Evolutionary conservation across 2,888 invertebrate genomes (phyloP).

Genomic region (Shargacucullia verbasci): DNA sequence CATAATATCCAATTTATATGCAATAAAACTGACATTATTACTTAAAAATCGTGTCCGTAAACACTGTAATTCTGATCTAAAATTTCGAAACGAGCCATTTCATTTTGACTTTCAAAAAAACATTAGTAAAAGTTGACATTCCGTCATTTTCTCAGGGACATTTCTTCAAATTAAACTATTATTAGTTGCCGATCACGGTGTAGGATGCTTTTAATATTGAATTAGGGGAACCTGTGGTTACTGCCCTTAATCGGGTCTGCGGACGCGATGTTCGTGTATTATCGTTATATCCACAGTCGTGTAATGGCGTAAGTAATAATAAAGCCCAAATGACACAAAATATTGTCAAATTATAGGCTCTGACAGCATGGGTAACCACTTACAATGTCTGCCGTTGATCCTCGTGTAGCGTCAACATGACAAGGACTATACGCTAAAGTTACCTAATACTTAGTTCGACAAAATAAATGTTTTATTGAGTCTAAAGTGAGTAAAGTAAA

Average conservation of each 20-base stretch:
- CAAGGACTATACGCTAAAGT: neutral
- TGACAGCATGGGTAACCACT: constrained; percentile 88
- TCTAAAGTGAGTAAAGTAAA: too few relatives aligned
- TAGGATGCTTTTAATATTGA: constrained; percentile 89
- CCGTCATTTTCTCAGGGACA: constrained; percentile 88
- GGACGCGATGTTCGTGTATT: constrained; percentile 81
- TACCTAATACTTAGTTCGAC: neutral
- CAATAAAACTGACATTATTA: constrained; percentile 66
- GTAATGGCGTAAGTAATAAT: constrained; percentile 88
- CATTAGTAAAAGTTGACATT: constrained; percentile 83
- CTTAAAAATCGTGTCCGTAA: constrained; percentile 67
- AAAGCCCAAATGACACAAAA: constrained; percentile 89
- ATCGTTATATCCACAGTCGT: constrained; percentile 85
- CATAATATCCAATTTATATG: constrained; percentile 65
- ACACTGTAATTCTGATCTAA: constrained; percentile 72
- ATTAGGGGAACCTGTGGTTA: constrained; percentile 88
- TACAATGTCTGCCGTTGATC: constrained; percentile 84
- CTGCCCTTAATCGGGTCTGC: constrained; percentile 84
- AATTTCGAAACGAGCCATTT: constrained; percentile 76
- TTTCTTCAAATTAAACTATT: constrained; percentile 87
- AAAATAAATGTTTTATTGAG: too few relatives aligned
- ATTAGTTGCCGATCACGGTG: constrained; percentile 88
- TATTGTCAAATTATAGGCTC: constrained; percentile 89
- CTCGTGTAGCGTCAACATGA: constrained; percentile 74
- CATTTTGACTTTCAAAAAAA: constrained; percentile 74